Evolutionary conservation across 2,113 vertebrate genomes (phyloP).

Genomic region (Heptranchias perlo): DNA sequence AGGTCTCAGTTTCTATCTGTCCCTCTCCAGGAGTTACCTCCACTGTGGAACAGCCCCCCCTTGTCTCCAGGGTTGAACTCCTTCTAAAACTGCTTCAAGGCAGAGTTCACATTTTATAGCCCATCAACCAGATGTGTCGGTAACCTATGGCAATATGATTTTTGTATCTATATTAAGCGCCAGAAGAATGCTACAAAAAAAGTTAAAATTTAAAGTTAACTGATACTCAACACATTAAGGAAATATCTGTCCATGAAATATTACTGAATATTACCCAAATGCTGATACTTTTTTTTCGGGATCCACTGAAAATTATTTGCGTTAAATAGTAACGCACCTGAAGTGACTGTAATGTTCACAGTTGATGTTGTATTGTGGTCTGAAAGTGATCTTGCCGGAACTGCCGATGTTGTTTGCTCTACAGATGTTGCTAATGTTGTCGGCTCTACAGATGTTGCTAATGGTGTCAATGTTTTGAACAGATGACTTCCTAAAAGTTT

Average conservation of each 20-base stretch:
- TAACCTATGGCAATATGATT: background rate
- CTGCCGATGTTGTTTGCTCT: background rate
- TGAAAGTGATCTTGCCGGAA: background rate
- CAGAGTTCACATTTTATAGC: conserved; percentile 35
- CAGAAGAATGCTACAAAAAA: background rate
- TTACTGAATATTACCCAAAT: background rate
- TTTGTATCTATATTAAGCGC: background rate
- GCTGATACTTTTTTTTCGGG: background rate
- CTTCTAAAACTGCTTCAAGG: conserved; percentile 2
- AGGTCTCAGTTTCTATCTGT: background rate
- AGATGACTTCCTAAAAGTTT: conserved; percentile 16
- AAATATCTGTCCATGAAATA: background rate
- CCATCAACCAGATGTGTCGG: background rate
- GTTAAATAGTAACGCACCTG: conserved; percentile 21
- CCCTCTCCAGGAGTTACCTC: background rate
- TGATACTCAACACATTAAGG: background rate
- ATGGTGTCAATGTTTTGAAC: conserved; percentile 1
- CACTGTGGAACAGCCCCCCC: background rate
- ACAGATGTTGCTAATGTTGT: background rate
- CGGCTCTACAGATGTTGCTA: background rate
- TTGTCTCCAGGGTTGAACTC: background rate
- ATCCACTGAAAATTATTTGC: no score
- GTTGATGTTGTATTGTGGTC: conserved; percentile 10
- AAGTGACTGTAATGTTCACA: background rate
- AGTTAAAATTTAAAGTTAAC: background rate